phyloP scores from a whole-genome alignment of 1,140 invertebrate species.

The Drosophila pandora region DNA sequence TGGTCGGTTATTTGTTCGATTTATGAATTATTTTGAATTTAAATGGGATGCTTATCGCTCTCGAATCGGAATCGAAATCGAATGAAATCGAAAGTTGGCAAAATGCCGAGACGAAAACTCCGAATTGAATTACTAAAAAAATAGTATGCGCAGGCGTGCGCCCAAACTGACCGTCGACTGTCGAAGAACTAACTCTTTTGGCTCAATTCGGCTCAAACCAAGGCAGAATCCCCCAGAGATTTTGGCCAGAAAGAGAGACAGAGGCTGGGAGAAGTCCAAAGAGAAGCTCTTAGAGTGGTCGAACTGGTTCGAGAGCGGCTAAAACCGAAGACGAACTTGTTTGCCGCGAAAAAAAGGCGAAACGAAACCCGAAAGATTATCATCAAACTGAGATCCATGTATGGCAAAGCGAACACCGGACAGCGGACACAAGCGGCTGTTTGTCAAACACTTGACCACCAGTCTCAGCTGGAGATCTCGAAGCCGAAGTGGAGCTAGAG shows the following conservation, averaged over 20 bases:
- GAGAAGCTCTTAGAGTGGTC: constrained; percentile 14
- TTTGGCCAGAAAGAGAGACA: not conserved
- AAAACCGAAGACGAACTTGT: constrained; percentile 50
- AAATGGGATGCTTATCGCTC: constrained; percentile 8
- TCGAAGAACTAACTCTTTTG: constrained; percentile 82
- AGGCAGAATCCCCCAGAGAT: constrained; percentile 53
- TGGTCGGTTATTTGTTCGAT: constrained; percentile 25
- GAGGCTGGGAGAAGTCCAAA: constrained; percentile 9
- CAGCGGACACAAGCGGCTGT: constrained; percentile 46
- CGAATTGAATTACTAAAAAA: constrained; percentile 21
- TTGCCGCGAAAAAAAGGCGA: constrained; percentile 32
- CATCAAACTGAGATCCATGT: constrained; percentile 51
- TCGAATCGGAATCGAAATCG: constrained; percentile 16
- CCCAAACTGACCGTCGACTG: constrained; percentile 81
- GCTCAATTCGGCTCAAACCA: constrained; percentile 55
- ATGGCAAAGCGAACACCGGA: constrained; percentile 13
- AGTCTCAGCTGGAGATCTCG: constrained; percentile 31
- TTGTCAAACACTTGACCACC: constrained; percentile 73
- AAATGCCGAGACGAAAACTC: constrained; percentile 25
- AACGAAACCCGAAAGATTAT: constrained; percentile 62
- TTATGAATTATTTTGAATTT: constrained; percentile 44
- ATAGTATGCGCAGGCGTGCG: constrained; percentile 76
- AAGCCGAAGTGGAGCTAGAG: constrained; percentile 19
- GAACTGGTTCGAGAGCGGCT: constrained; percentile 53
- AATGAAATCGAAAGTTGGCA: constrained; percentile 56